Conservation (phyloP, 2,888 invertebrate species). For the Pemphredon lugubris region DNA sequence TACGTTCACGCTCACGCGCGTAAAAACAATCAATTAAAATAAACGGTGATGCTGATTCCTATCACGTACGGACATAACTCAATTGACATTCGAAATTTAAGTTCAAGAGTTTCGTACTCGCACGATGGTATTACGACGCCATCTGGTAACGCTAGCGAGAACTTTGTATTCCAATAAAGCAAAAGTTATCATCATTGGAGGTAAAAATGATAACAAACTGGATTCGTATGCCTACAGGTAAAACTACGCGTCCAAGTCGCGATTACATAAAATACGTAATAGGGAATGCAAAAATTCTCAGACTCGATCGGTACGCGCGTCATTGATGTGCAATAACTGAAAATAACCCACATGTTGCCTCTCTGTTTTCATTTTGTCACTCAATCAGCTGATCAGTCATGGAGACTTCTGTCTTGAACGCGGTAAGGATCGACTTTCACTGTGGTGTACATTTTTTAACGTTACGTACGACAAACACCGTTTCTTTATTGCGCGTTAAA, state of each 20-base stretch:
- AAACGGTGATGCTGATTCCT: too few relatives aligned
- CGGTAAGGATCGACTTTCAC: slow-evolving; percentile 61
- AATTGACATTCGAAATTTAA: background rate
- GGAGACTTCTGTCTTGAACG: slow-evolving; percentile 74
- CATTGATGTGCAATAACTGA: slow-evolving; percentile 12
- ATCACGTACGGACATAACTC: too few relatives aligned
- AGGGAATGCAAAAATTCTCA: too few relatives aligned
- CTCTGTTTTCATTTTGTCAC: slow-evolving; percentile 52
- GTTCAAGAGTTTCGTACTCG: background rate
- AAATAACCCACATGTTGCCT: slow-evolving; percentile 51
- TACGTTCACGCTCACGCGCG: too few relatives aligned
- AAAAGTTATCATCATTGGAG: background rate
- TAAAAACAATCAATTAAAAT: too few relatives aligned
- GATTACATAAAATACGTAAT: too few relatives aligned
- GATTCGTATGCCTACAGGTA: too few relatives aligned
- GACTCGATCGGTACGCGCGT: slow-evolving; percentile 40
- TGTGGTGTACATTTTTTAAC: slow-evolving; percentile 10
- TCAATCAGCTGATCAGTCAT: slow-evolving; percentile 67
- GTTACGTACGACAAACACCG: background rate
- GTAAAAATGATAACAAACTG: background rate
- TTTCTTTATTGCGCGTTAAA: background rate
- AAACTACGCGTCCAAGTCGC: too few relatives aligned
- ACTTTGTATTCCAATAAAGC: background rate
- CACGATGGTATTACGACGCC: background rate
- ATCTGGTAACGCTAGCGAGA: background rate